Base-by-base conservation (phyloP, 2,797 vertebrate species). In the Labeo calbasu region DNA sequence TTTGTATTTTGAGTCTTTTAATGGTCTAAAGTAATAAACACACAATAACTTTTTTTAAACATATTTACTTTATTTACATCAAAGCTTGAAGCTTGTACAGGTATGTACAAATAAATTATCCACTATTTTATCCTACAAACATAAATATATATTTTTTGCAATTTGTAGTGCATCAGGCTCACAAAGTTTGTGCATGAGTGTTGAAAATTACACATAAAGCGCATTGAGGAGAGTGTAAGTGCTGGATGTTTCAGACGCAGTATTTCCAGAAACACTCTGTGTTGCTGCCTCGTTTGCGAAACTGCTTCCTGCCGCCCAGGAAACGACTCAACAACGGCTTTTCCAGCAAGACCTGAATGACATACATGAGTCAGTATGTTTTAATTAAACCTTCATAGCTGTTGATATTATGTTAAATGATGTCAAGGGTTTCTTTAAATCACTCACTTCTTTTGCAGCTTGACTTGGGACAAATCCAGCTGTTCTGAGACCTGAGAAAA, bases 181-280 rank as follows among this genome's bases (percentile, higher is more conserved):
- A 70, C 68, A 40, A n/a, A 66, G 32, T 25, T 28, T 86, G 84
- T 71, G 68, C 70, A 48, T 12, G 66, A n/a, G 28, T 61, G 53
- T 71, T 50, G 13, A 23, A n/a, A 77, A 25, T 43, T 0, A 59
- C 36, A 59, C 11, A 19, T 50, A 43, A 75, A 77, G 65, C 51
- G 32, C 9, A 53, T 10, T 13, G 46, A 51, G 9, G 4, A 46
- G 11, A 43, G 10, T 53, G 71, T 69, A 9, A 73, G 46, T 77
- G 28, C n/a, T 21, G 36, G 50, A 51, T 82, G n/a, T 79, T 84
- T 90, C 53, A 91, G 68, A 91, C 91, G 4, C 91, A 91, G 83
- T 91, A 91, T 57, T 91, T 91, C 91, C 91, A 91, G 86, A 91
- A 91, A 55, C 91, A 91, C 25, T 91, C 91, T 0, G 89, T 84